These are phyloP conservation scores for Irena cyanogastra DNA, from an alignment of 2,113 vertebrate genomes.

Conservation along the genomic window DNA sequence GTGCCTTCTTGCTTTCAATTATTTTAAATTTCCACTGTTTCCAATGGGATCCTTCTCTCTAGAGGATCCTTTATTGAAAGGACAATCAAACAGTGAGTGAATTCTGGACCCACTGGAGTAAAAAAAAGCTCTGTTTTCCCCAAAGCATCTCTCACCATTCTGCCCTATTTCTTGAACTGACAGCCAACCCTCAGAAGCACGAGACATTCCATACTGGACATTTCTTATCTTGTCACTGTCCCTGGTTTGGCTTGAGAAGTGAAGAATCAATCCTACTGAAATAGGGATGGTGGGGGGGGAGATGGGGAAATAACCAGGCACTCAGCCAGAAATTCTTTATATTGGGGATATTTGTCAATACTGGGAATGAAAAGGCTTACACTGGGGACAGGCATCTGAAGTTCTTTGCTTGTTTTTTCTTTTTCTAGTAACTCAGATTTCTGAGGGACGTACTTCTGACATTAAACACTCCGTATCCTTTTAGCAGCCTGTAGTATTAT, in stretches of 20 bases:
- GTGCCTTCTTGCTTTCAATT: neutral
- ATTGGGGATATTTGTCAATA: neutral
- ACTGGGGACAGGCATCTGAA: neutral
- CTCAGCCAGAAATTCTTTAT: neutral
- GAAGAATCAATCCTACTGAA: neutral
- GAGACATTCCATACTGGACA: fast-evolving
- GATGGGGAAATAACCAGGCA: neutral
- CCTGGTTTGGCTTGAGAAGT: neutral
- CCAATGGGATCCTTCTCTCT: neutral
- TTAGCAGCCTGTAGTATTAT: neutral
- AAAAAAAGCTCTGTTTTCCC: neutral
- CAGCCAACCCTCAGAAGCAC: neutral
- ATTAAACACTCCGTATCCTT: neutral
- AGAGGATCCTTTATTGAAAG: neutral
- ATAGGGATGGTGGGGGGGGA: fast-evolving
- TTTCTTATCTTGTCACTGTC: neutral
- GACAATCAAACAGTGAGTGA: fast-evolving
- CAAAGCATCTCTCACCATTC: neutral
- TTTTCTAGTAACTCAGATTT: neutral
- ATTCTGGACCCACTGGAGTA: neutral
- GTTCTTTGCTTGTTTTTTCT: neutral
- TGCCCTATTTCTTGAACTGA: neutral
- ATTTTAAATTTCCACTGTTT: neutral
- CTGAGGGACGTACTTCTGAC: neutral
- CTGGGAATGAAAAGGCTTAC: neutral